These are phyloP conservation scores for Megaceryle maxima DNA, from an alignment of 2,113 vertebrate genomes.

Conservation along the genomic window DNA sequence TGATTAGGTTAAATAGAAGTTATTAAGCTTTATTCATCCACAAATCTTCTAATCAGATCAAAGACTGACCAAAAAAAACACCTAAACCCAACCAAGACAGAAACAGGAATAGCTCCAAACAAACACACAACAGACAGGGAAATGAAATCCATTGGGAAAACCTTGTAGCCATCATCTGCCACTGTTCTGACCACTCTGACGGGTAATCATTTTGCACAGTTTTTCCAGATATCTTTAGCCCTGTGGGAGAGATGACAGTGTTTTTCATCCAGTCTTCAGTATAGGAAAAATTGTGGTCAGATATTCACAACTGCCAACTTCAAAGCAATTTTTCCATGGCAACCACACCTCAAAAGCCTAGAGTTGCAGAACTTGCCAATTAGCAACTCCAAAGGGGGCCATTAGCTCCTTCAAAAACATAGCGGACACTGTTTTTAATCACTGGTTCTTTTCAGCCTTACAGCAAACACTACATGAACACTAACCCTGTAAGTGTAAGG, in stretches of 20 bases:
- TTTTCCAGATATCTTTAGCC: slow-evolving; percentile 54
- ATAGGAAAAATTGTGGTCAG: slow-evolving; percentile 72
- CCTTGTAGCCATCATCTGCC: neutral
- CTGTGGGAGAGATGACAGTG: slow-evolving; percentile 71
- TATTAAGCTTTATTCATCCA: neutral
- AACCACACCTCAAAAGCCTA: slow-evolving; percentile 80
- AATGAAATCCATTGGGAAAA: neutral
- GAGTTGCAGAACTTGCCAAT: slow-evolving; percentile 84
- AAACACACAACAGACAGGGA: neutral
- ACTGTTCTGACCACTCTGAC: slow-evolving; percentile 9
- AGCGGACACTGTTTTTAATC: slow-evolving; percentile 71
- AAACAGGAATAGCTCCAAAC: neutral
- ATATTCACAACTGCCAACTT: slow-evolving; percentile 82
- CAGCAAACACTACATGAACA: neutral
- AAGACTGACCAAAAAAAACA: neutral
- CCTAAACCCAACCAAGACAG: neutral
- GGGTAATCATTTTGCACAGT: slow-evolving; percentile 39
- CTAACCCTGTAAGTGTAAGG: neutral
- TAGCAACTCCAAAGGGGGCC: slow-evolving; percentile 83
- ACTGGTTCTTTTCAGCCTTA: slow-evolving; percentile 74
- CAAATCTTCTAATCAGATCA: neutral
- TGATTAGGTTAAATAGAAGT: neutral
- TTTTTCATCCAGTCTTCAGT: slow-evolving; percentile 66
- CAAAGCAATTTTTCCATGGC: slow-evolving; percentile 84
- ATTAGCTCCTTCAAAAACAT: slow-evolving; percentile 81